Conservation (phyloP, 2,113 vertebrate species). For the Gallinago media region DNA sequence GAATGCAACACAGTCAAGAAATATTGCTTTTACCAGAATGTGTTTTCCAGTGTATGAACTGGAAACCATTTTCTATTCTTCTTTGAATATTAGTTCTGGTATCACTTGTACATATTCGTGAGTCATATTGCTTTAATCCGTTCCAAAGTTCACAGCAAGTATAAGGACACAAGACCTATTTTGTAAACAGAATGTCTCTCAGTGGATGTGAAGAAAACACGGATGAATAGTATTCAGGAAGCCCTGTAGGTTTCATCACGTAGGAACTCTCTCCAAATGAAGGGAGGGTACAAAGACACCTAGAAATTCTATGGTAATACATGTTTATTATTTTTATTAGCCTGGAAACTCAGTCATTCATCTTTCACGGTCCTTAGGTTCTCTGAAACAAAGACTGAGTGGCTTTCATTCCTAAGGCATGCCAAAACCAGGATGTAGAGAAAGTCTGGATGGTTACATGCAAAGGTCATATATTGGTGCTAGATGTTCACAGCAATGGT, state of each 20-base stretch:
- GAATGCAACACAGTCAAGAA: not conserved
- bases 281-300: not conserved
- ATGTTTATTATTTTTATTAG: not conserved
- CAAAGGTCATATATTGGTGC: not conserved
- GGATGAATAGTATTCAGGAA: not conserved
- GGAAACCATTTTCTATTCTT: not conserved
- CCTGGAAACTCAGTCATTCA: not conserved
- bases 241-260: accelerated
- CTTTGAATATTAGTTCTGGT: not conserved
- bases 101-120: not conserved
- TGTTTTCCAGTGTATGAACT: not conserved
- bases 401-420: not conserved
- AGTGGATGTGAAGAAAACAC: not conserved
- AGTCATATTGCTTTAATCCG: not conserved
- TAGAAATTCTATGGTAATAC: not conserved
- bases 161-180: not conserved
- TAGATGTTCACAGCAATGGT: not conserved
- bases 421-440: not conserved
- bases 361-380: not conserved
- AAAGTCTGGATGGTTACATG: not conserved
- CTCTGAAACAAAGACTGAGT: not conserved
- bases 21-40: not conserved
- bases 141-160: not conserved
- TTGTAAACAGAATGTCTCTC: not conserved
- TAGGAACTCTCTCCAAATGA: not conserved